Evolutionary conservation across 2,113 vertebrate genomes (phyloP).

Genomic region (Hiodon alosoides): DNA sequence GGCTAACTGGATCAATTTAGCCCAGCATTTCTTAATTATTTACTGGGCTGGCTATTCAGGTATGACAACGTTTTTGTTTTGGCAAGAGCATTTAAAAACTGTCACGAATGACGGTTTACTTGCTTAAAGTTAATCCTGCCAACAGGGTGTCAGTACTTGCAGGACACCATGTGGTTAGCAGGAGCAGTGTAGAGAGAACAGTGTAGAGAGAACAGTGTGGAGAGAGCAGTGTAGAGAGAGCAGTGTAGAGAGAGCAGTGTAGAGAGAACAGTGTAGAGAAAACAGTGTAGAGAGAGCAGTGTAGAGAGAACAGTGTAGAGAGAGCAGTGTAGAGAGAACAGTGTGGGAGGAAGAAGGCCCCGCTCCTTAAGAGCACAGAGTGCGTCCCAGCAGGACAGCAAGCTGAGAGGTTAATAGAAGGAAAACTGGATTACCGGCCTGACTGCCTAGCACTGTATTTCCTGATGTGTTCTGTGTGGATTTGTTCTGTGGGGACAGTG

Average conservation of each 20-base stretch:
- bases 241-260: neutral
- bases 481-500: neutral
- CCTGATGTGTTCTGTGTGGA: neutral
- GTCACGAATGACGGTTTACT: neutral
- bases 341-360: neutral
- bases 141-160: neutral
- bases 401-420: slow-evolving; percentile 5
- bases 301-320: too few species aligned
- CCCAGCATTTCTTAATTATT: neutral
- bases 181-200: neutral
- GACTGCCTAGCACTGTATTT: neutral
- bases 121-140: neutral
- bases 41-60: too few species aligned
- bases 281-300: too few species aligned
- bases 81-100: neutral
- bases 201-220: neutral
- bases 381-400: neutral
- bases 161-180: neutral
- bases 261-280: too few species aligned
- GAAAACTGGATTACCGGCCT: neutral
- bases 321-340: neutral
- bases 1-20: neutral
- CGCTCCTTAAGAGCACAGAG: neutral
- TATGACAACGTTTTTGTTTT: neutral
- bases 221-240: neutral